Percentiles rank a stretch among this genome's conserved stretches.
Conservation (phyloP, 2,888 invertebrate genomes). For the Lasioglossum figueresi region DNA sequence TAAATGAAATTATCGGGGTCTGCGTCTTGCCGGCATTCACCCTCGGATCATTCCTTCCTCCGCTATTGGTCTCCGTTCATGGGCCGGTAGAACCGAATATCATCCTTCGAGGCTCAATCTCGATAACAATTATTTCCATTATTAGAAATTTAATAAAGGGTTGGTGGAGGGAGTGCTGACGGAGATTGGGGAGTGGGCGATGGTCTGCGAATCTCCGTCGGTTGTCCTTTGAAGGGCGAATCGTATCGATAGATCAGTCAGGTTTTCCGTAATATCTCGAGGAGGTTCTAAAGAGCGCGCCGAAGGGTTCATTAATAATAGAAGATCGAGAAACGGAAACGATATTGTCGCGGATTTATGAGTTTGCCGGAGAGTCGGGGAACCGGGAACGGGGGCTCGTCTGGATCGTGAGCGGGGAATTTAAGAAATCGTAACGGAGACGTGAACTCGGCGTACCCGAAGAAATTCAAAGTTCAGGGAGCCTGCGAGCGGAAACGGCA, state of each 20-base stretch:
- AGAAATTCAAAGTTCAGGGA: conserved; percentile 12
- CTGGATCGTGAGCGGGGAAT: background rate
- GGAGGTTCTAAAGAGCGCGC: conserved; percentile 37
- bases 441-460: background rate
- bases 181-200: conserved; percentile 20
- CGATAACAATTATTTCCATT: conserved; percentile 82
- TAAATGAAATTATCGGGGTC: conserved; percentile 71
- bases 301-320: conserved; percentile 30
- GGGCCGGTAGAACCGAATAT: conserved; percentile 59
- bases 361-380: conserved; percentile 9
- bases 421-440: conserved; percentile 19
- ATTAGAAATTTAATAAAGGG: conserved; percentile 82
- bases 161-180: conserved; percentile 45
- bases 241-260: conserved; percentile 54
- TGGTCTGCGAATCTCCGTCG: conserved; percentile 28
- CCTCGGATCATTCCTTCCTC: conserved; percentile 56
- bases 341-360: conserved; percentile 33
- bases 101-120: conserved; percentile 67
- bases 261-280: conserved; percentile 45
- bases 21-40: conserved; percentile 44
- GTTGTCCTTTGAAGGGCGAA: conserved; percentile 56
- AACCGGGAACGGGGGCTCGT: background rate
- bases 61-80: conserved; percentile 43
- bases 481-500: conserved; percentile 13
- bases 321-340: conserved; percentile 38